These are phyloP conservation scores for Sisor rabdophorus DNA, from an alignment of 2,113 vertebrate genomes.

Conservation along the genomic window DNA sequence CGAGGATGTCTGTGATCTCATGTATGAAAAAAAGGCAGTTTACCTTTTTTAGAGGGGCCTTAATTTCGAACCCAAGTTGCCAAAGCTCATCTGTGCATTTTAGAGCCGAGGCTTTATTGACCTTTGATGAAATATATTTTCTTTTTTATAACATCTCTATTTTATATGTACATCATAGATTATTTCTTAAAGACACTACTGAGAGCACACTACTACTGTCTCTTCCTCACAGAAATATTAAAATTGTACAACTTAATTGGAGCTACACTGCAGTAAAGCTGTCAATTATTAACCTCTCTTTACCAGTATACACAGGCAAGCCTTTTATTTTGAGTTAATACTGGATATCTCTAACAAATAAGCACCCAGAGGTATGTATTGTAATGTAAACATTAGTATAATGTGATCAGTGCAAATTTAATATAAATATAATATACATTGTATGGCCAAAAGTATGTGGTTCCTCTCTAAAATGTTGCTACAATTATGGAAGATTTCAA, in stretches of 20 bases:
- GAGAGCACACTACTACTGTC: neutral
- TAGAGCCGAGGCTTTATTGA: too few species aligned
- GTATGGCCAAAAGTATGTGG: too few species aligned
- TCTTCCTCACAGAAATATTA: neutral
- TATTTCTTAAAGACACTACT: neutral
- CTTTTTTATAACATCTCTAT: neutral
- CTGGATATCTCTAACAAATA: neutral
- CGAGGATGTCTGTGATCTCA: too few species aligned
- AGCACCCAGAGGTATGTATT: neutral
- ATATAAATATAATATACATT: neutral
- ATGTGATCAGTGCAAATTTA: neutral
- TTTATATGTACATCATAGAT: neutral
- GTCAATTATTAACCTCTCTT: constrained; percentile 10
- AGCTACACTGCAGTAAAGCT: neutral
- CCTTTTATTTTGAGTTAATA: neutral
- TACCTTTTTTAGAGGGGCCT: too few species aligned
- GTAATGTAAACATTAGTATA: neutral
- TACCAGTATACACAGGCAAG: neutral
- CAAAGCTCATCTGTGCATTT: too few species aligned
- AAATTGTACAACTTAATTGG: neutral
- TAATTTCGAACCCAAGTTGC: too few species aligned
- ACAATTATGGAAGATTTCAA: too few species aligned
- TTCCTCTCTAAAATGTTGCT: too few species aligned
- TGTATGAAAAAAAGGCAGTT: too few species aligned
- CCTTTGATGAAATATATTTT: neutral